These are phyloP conservation scores for Orchestes rusci DNA, from an alignment of 2,888 invertebrate species.

Conservation along the genomic window DNA sequence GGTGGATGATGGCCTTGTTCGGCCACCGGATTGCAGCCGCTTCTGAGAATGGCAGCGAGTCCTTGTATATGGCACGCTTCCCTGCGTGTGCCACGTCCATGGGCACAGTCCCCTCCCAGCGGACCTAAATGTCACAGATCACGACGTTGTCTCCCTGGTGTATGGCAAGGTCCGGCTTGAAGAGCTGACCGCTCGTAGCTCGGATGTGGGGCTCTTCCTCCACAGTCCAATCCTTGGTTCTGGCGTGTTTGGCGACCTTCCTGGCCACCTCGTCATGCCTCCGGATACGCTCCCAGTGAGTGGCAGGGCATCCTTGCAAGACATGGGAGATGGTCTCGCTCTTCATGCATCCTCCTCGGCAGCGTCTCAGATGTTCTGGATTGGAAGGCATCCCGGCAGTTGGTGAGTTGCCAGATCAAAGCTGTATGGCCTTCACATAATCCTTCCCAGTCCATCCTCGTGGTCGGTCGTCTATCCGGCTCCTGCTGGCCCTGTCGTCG, in stretches of 20 bases:
- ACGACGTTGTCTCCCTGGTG: neutral
- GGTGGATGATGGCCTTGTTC: too few relatives aligned
- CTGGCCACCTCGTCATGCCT: constrained; percentile 5
- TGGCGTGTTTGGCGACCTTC: neutral
- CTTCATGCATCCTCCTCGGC: constrained; percentile 27
- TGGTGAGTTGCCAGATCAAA: constrained; percentile 30
- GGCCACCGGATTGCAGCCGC: too few relatives aligned
- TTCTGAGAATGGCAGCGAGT: too few relatives aligned
- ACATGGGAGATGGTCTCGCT: constrained; percentile 19
- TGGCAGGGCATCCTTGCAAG: constrained; percentile 7
- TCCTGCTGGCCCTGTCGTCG: neutral
- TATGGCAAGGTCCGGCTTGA: constrained; percentile 5
- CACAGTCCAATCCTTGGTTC: neutral
- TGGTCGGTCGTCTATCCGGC: constrained; percentile 26
- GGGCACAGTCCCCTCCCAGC: too few relatives aligned
- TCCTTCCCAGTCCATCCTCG: constrained; percentile 29
- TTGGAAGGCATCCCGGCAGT: constrained; percentile 32
- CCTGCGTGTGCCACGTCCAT: too few relatives aligned
- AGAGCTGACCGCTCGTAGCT: neutral
- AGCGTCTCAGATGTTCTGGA: constrained; percentile 22
- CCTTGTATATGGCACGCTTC: too few relatives aligned
- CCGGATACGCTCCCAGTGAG: constrained; percentile 4
- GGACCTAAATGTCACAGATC: constrained; percentile 2
- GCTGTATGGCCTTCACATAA: constrained; percentile 29
- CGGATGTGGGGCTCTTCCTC: constrained; percentile 5